Conservation (phyloP, 2,113 vertebrate genomes). For the Mugil cephalus region DNA sequence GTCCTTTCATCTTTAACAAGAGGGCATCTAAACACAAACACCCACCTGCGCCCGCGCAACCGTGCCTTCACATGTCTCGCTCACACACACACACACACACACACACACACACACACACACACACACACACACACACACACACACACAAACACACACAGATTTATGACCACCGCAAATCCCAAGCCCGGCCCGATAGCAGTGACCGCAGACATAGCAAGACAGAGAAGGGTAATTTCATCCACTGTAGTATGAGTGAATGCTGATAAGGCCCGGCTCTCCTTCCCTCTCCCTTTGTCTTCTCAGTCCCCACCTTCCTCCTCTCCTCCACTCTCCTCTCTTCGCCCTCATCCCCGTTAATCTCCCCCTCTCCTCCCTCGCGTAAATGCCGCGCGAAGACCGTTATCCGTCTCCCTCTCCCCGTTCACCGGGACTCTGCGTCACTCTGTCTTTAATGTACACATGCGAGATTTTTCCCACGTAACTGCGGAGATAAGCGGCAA, state of each 20-base stretch:
- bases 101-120: conserved; percentile 31
- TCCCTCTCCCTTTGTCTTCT: conserved; percentile 34
- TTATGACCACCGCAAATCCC: conserved; percentile 70
- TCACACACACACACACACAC: conserved; percentile 1
- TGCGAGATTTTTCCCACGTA: conserved; percentile 13
- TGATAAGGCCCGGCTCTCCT: conserved; percentile 56
- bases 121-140: conserved; percentile 6
- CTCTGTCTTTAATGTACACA: conserved; percentile 21
- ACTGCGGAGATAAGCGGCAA: conserved; percentile 34
- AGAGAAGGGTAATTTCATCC: conserved; percentile 75
- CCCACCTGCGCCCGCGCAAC: conserved; percentile 23
- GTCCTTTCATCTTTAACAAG: conserved; percentile 57
- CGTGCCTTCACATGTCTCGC: neutral
- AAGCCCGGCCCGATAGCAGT: conserved; percentile 48
- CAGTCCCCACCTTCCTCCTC: neutral
- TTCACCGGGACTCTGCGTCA: neutral
- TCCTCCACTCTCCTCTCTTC: conserved; percentile 11
- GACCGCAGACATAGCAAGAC: conserved; percentile 62
- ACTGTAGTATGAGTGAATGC: conserved; percentile 67
- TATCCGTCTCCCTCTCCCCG: conserved; percentile 7
- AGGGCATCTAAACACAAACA: conserved; percentile 48
- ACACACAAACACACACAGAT: conserved; percentile 51
- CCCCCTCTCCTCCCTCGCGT: conserved; percentile 20
- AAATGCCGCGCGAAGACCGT: neutral
- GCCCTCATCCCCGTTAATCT: conserved; percentile 35